A percentile compares a stretch with the other conserved stretches of the same genome.
These are phyloP conservation scores for Gallinago jamesoni DNA, from an alignment of 2,113 vertebrate species.

Conservation along the genomic window DNA sequence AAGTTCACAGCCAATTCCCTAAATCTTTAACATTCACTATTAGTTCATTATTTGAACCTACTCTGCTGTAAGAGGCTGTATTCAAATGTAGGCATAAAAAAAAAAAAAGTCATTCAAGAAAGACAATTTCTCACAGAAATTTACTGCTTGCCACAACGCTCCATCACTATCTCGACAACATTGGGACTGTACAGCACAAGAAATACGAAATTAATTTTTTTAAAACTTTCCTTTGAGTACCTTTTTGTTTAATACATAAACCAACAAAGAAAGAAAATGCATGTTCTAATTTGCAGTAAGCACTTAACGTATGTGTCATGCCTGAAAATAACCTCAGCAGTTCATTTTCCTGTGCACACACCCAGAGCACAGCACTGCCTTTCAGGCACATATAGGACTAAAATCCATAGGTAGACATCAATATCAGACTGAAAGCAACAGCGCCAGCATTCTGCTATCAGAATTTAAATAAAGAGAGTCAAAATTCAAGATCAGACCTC, in stretches of 20 bases:
- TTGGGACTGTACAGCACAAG: neutral
- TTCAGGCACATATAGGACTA: neutral
- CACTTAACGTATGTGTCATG: rapidly evolving
- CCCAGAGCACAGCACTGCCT: neutral
- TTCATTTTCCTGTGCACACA: neutral
- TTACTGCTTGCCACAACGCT: neutral
- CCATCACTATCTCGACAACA: neutral
- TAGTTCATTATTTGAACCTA: constrained; percentile 68
- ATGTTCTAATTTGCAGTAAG: neutral
- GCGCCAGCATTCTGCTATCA: neutral
- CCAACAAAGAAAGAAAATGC: neutral
- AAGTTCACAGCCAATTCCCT: constrained; percentile 60
- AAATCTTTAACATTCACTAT: constrained; percentile 66
- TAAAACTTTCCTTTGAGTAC: neutral
- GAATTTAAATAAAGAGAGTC: neutral
- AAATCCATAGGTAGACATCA: neutral
- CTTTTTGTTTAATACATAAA: neutral
- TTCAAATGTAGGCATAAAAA: constrained; percentile 37
- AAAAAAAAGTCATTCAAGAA: constrained; percentile 18
- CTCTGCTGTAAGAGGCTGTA: constrained; percentile 37
- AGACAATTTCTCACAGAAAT: constrained; percentile 33
- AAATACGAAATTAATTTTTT: neutral
- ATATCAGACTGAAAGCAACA: neutral
- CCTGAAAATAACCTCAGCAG: neutral
- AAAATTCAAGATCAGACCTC: neutral